Evolutionary conservation across 2,113 vertebrate species (phyloP).

Genomic region (Xenopus borealis): DNA sequence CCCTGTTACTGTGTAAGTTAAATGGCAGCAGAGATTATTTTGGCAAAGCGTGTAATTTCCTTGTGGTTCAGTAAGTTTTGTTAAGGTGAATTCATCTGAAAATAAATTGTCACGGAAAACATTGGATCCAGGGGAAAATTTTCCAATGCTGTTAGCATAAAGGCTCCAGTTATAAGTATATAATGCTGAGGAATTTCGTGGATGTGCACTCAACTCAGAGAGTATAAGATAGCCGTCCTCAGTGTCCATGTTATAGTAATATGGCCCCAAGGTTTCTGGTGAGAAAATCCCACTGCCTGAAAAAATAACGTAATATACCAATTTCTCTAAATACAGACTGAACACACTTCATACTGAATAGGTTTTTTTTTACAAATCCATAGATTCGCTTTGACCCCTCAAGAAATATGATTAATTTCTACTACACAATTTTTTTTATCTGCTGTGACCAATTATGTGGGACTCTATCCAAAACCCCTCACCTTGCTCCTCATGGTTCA

Average conservation of each 20-base stretch:
- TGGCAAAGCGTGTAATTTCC: conserved; percentile 50
- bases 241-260: conserved; percentile 54
- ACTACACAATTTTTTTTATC: too few relatives aligned
- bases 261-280: conserved; percentile 13
- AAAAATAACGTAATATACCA: not conserved
- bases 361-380: too few relatives aligned
- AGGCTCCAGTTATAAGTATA: conserved; percentile 46
- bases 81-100: conserved; percentile 54
- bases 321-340: too few relatives aligned
- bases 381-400: too few relatives aligned
- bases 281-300: conserved; percentile 54
- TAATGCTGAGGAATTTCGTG: conserved; percentile 9
- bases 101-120: conserved; percentile 50
- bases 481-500: too few relatives aligned
- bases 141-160: conserved; percentile 35
- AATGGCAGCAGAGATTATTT: conserved; percentile 55
- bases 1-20: conserved; percentile 50
- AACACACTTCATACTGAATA: too few relatives aligned
- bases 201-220: conserved; percentile 25
- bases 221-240: conserved; percentile 53
- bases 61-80: conserved; percentile 28
- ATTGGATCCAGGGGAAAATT: not conserved
- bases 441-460: too few relatives aligned
- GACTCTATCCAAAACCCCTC: too few relatives aligned
- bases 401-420: too few relatives aligned